Conservation (phyloP, 1,140 invertebrate genomes). For the Drosophila truncata region DNA sequence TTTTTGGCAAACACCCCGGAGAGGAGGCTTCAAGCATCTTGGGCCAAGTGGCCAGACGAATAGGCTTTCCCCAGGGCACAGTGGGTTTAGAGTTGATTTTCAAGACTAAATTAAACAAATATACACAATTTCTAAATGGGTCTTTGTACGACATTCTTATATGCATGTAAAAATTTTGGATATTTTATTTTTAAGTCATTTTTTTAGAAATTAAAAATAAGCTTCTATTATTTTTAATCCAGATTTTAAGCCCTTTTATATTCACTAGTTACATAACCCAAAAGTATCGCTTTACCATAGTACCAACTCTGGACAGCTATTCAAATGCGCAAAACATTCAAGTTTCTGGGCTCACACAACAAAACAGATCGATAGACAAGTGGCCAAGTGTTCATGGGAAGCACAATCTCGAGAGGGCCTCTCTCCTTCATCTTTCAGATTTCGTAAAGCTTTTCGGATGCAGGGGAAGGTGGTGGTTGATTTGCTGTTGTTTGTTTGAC, state of each 20-base stretch:
- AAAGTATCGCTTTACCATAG: not conserved
- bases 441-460: constrained; percentile 14
- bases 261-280: not conserved
- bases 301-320: constrained; percentile 19
- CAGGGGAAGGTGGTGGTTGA: not conserved
- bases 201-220: not conserved
- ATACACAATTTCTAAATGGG: no score
- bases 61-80: constrained; percentile 24
- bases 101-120: no score
- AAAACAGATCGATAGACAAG: constrained; percentile 56
- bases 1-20: constrained; percentile 37
- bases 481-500: constrained; percentile 41
- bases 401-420: constrained; percentile 28
- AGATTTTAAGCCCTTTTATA: not conserved
- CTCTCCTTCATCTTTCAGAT: constrained; percentile 42
- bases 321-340: constrained; percentile 58
- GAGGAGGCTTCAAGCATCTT: constrained; percentile 23
- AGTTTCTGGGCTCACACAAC: constrained; percentile 40
- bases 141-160: not conserved
- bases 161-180: not conserved
- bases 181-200: no score
- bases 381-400: constrained; percentile 44
- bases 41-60: constrained; percentile 31
- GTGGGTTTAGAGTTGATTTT: not conserved
- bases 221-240: no score